These are phyloP conservation scores for Drosophila vallismaia DNA, from an alignment of 2,888 invertebrate genomes.

Conservation along the genomic window DNA sequence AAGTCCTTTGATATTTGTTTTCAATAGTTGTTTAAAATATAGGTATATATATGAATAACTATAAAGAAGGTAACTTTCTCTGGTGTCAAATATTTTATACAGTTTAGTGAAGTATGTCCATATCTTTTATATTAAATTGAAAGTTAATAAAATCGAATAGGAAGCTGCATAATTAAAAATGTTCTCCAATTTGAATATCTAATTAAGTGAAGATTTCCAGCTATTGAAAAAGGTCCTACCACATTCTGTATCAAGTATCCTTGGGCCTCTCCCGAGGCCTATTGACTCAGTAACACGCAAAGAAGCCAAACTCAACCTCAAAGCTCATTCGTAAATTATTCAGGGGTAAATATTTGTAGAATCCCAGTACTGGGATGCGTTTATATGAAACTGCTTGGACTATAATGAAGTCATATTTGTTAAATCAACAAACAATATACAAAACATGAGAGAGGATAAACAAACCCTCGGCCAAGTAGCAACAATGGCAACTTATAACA, in stretches of 20 bases:
- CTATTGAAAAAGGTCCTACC: background rate
- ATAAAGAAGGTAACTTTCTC: background rate
- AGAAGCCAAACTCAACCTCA: slow-evolving; percentile 45
- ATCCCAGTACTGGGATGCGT: slow-evolving; percentile 10
- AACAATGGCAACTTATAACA: slow-evolving; percentile 78
- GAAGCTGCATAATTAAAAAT: background rate
- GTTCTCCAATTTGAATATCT: background rate
- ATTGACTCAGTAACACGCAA: slow-evolving; percentile 66
- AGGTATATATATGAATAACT: slow-evolving; percentile 3
- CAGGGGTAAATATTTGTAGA: slow-evolving; percentile 37
- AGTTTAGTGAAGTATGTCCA: slow-evolving; percentile 5
- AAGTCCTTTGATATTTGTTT: slow-evolving; percentile 59
- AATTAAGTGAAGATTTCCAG: background rate
- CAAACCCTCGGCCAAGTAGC: slow-evolving; percentile 60
- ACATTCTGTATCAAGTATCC: slow-evolving; percentile 18
- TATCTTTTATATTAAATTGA: too few species aligned
- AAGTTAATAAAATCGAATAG: too few species aligned
- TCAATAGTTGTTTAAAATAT: slow-evolving; percentile 34
- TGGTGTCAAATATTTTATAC: background rate
- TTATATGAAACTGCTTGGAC: slow-evolving; percentile 53
- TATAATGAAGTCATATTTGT: slow-evolving; percentile 77
- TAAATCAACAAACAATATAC: slow-evolving; percentile 50
- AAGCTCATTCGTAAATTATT: slow-evolving; percentile 73
- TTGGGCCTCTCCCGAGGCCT: slow-evolving; percentile 45
- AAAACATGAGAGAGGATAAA: slow-evolving; percentile 45